Evolutionary conservation across 2,113 vertebrate species (phyloP).

Genomic region (Gymnogyps californianus): DNA sequence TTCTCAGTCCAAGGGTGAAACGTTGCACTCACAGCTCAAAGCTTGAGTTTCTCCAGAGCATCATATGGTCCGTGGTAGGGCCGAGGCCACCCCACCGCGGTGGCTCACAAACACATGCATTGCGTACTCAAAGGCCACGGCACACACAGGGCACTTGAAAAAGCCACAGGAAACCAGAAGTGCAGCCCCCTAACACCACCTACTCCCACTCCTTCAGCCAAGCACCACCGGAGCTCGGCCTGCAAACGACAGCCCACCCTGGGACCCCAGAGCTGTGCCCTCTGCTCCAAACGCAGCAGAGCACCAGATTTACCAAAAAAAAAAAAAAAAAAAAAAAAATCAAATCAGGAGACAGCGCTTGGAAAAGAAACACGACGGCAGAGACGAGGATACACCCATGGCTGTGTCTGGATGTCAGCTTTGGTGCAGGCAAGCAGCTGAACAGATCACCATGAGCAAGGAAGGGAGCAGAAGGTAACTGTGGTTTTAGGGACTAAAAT

Average conservation of each 20-base stretch:
- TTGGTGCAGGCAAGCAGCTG: not conserved
- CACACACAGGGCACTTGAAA: not conserved
- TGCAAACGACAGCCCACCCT: not conserved
- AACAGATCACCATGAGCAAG: not conserved
- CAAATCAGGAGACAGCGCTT: not conserved
- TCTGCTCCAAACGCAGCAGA: not conserved
- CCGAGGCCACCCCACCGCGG: not conserved
- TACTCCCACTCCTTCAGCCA: not conserved
- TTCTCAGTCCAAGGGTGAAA: not conserved
- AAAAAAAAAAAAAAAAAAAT: not conserved
- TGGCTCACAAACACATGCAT: accelerated
- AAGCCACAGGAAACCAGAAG: not conserved
- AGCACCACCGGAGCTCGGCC: not conserved
- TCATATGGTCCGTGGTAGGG: accelerated
- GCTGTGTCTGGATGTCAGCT: not conserved
- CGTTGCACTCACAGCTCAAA: not conserved
- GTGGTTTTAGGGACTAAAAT: not conserved
- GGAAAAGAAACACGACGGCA: not conserved
- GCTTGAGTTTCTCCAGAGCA: not conserved
- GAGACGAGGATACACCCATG: not conserved
- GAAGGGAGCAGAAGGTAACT: not conserved
- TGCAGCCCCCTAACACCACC: not conserved
- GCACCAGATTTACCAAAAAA: accelerated
- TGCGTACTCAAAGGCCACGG: not conserved
- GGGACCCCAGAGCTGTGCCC: not conserved